These are phyloP conservation scores for Empidonax alnorum DNA, from an alignment of 2,113 vertebrate genomes.

Conservation along the genomic window DNA sequence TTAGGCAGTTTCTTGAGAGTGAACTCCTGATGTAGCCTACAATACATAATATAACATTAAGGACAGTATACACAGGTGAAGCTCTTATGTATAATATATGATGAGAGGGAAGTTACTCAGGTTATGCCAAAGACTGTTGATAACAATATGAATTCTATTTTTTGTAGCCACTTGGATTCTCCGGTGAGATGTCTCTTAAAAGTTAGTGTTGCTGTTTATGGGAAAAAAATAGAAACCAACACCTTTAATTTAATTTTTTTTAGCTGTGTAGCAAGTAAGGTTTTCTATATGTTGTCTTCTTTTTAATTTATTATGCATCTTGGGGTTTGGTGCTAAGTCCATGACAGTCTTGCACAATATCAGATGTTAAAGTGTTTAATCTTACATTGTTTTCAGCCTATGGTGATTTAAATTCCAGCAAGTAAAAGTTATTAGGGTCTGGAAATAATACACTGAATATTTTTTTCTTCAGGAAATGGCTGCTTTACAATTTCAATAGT, in stretches of 20 bases:
- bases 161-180: background rate
- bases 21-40: background rate
- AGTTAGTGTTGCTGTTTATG: background rate
- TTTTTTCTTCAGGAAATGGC: background rate
- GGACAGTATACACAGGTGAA: background rate
- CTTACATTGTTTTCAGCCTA: background rate
- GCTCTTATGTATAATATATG: background rate
- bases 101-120: background rate
- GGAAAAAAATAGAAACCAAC: background rate
- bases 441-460: background rate
- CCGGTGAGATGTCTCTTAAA: background rate
- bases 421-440: background rate
- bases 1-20: background rate
- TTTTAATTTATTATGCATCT: background rate
- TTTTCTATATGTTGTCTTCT: background rate
- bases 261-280: background rate
- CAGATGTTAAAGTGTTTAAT: background rate
- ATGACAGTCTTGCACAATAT: background rate
- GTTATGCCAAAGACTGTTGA: background rate
- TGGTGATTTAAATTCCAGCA: background rate
- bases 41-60: background rate
- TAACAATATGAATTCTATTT: background rate
- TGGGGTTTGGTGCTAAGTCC: background rate
- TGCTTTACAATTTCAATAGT: background rate
- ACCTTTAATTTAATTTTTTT: background rate